Conservation (phyloP, 2,797 vertebrate species). For the Hipposideros larvatus region DNA sequence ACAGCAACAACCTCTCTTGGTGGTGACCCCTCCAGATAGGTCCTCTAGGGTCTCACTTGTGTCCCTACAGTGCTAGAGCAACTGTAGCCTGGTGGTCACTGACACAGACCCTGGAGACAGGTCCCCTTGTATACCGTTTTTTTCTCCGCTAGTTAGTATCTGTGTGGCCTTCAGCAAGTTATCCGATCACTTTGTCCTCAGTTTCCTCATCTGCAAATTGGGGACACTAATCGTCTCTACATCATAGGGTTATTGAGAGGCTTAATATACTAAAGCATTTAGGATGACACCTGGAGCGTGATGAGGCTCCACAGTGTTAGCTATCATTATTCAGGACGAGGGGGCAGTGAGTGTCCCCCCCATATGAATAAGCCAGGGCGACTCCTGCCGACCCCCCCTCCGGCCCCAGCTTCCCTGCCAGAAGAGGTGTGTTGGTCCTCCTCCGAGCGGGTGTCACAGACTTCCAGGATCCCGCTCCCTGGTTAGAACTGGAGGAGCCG, state of each 20-base stretch:
- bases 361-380: background rate
- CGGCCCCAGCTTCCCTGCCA: background rate
- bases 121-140: background rate
- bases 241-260: background rate
- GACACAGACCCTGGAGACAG: background rate
- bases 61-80: background rate
- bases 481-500: background rate
- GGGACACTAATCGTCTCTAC: background rate
- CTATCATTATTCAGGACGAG: background rate
- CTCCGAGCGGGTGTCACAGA: background rate
- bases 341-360: background rate
- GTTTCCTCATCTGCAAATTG: background rate
- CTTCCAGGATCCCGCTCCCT: background rate
- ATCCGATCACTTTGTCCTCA: background rate
- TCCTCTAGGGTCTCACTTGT: background rate
- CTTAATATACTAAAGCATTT: background rate
- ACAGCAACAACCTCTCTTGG: background rate
- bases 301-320: background rate
- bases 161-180: background rate
- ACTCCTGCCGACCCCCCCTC: too few relatives aligned
- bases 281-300: background rate
- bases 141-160: background rate
- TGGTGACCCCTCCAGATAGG: background rate
- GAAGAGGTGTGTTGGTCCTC: background rate
- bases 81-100: background rate